These are phyloP conservation scores for Aporophyla lueneburgensis DNA, from an alignment of 2,888 invertebrate species.

Conservation along the genomic window DNA sequence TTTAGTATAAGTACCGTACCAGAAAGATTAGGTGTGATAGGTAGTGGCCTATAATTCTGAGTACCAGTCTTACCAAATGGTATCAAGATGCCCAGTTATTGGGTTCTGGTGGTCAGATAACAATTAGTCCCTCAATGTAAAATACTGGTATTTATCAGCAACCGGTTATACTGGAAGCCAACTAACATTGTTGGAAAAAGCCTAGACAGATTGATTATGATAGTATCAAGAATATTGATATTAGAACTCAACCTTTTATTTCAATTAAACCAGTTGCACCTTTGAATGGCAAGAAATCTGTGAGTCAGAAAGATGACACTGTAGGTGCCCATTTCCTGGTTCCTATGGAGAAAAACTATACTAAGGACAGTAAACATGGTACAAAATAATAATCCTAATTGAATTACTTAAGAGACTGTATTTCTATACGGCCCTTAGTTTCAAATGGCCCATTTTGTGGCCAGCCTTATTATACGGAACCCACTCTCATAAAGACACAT, in stretches of 20 bases:
- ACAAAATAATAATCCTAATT: constrained; percentile 1
- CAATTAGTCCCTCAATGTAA: neutral
- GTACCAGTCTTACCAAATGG: neutral
- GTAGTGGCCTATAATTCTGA: neutral
- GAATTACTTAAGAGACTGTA: neutral
- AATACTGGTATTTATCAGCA: neutral
- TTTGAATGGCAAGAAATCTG: neutral
- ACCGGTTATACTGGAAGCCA: neutral
- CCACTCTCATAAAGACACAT: constrained; percentile 28
- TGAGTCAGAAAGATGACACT: neutral
- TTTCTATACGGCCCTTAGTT: constrained; percentile 6
- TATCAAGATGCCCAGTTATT: neutral
- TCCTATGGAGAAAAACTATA: neutral
- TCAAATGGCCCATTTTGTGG: constrained; percentile 23
- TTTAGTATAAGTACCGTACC: too few relatives aligned
- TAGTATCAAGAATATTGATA: neutral
- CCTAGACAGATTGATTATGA: neutral
- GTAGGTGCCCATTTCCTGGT: neutral
- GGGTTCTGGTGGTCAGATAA: neutral
- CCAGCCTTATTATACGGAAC: constrained; percentile 38
- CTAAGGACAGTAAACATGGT: neutral
- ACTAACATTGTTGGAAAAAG: neutral
- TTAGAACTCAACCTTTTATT: neutral
- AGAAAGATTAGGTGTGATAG: neutral
- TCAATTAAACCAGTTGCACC: neutral